Percentiles rank a stretch among this genome's conserved stretches.
phyloP scores from a whole-genome alignment of 2,888 invertebrate species.

The Amblyteles armatorius region DNA sequence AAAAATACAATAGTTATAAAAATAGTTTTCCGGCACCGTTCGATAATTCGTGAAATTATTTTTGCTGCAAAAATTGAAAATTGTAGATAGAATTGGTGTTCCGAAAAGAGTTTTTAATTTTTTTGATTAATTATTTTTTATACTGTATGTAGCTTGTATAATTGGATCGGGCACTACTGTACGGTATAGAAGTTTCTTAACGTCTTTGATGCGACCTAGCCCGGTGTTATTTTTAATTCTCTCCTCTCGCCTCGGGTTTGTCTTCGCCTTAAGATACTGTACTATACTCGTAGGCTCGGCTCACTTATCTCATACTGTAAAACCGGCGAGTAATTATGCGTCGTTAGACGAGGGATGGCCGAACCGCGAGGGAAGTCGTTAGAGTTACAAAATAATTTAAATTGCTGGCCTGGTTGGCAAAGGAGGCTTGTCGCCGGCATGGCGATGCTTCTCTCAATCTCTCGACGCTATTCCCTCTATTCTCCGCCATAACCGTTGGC shows the following conservation, averaged over 20 bases:
- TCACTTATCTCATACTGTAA: constrained; percentile 18
- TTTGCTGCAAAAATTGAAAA: neutral
- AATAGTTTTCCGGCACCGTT: neutral
- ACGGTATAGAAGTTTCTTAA: constrained; percentile 53
- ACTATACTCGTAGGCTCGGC: constrained; percentile 14
- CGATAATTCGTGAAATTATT: neutral
- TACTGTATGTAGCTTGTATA: constrained; percentile 1
- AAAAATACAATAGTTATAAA: neutral
- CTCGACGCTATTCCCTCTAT: neutral
- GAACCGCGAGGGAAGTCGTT: constrained; percentile 63
- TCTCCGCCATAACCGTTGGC: neutral
- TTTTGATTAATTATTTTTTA: neutral
- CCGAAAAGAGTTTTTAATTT: neutral
- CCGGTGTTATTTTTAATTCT: constrained; percentile 54
- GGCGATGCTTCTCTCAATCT: constrained; percentile 22
- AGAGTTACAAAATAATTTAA: constrained; percentile 68
- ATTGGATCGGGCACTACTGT: constrained; percentile 35
- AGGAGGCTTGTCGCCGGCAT: constrained; percentile 49
- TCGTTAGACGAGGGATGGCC: constrained; percentile 57
- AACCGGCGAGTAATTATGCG: constrained; percentile 60
- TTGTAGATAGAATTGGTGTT: neutral
- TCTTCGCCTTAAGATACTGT: constrained; percentile 31
- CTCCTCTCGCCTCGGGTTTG: constrained; percentile 8
- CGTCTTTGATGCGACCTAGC: constrained; percentile 44
- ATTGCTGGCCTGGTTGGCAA: constrained; percentile 67